These are phyloP conservation scores for Hermetia illucens DNA, from an alignment of 1,140 invertebrate species.

Conservation along the genomic window DNA sequence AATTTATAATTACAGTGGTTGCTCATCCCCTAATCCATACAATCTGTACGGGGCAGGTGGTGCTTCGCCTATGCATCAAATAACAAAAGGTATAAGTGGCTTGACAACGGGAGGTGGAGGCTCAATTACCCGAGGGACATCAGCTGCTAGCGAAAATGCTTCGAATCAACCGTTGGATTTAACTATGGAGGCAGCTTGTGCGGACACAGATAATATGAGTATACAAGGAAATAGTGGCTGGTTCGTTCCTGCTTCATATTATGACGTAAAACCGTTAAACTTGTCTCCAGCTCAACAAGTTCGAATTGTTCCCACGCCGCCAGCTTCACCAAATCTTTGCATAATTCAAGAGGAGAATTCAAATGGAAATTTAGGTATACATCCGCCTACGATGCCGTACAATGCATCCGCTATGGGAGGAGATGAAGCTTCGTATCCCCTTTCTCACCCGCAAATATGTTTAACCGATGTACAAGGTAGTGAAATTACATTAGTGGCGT, in stretches of 20 bases:
- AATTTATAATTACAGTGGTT: constrained; percentile 24
- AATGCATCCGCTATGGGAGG: constrained; percentile 10
- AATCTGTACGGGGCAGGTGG: constrained; percentile 12
- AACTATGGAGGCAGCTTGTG: constrained; percentile 23
- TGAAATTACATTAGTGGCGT: constrained; percentile 59
- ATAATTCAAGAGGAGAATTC: constrained; percentile 73
- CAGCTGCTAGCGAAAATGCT: constrained; percentile 30
- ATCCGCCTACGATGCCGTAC: constrained; percentile 19
- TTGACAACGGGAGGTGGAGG: constrained; percentile 44
- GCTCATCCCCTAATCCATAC: constrained; percentile 22
- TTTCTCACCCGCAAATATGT: constrained; percentile 68
- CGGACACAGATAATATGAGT: constrained; percentile 7
- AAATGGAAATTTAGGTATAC: constrained; percentile 5
- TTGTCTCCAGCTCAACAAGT: constrained; percentile 37
- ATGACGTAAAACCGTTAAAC: constrained; percentile 38
- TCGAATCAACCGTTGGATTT: constrained; percentile 23
- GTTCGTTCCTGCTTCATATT: constrained; percentile 28
- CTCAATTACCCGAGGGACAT: constrained; percentile 61
- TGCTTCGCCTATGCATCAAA: constrained; percentile 27
- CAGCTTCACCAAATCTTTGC: constrained; percentile 47
- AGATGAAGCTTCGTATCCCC: constrained; percentile 13
- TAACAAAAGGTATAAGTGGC: constrained; percentile 39
- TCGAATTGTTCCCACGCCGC: constrained; percentile 25
- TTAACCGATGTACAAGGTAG: constrained; percentile 79
- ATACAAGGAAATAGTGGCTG: constrained; percentile 14